These are phyloP conservation scores for Seira sanloemensis DNA, from an alignment of 2,888 invertebrate genomes.

Conservation along the genomic window DNA sequence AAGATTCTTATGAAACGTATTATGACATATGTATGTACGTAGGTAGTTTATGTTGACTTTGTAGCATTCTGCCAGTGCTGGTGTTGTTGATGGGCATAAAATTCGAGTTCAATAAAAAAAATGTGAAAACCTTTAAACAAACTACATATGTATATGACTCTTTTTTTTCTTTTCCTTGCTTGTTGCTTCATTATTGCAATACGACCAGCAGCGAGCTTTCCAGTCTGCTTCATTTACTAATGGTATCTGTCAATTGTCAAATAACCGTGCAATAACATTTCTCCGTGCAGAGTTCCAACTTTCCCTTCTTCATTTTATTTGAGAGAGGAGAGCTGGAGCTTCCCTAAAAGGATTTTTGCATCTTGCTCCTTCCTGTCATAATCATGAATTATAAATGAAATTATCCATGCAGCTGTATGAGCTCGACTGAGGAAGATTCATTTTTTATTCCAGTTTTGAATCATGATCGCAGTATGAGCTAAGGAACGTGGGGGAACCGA, in stretches of 20 bases:
- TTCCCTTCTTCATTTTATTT: not conserved
- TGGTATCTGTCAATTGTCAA: not conserved
- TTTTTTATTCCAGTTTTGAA: slow-evolving; percentile 22
- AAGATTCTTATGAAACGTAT: not conserved
- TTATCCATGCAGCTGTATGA: slow-evolving; percentile 41
- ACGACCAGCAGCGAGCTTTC: not conserved
- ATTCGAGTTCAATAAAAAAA: slow-evolving; percentile 10
- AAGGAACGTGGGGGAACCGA: slow-evolving; percentile 8
- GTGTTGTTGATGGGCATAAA: slow-evolving; percentile 8
- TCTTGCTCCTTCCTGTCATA: slow-evolving; percentile 19
- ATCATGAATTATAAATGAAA: slow-evolving; percentile 60
- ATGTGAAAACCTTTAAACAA: not conserved
- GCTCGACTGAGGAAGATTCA: not conserved
- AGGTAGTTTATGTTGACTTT: not conserved
- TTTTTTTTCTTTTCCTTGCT: not conserved
- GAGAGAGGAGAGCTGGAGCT: not conserved
- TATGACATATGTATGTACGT: not conserved
- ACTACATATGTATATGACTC: not conserved
- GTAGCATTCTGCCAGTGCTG: not conserved
- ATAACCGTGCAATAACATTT: not conserved
- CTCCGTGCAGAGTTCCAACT: not conserved
- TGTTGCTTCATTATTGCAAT: not conserved
- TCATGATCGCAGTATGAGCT: slow-evolving; percentile 21
- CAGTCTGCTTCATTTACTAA: not conserved
- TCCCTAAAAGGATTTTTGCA: slow-evolving; percentile 7